These are phyloP conservation scores for Andrena haemorrhoa DNA, from an alignment of 2,888 invertebrate species.

Conservation along the genomic window DNA sequence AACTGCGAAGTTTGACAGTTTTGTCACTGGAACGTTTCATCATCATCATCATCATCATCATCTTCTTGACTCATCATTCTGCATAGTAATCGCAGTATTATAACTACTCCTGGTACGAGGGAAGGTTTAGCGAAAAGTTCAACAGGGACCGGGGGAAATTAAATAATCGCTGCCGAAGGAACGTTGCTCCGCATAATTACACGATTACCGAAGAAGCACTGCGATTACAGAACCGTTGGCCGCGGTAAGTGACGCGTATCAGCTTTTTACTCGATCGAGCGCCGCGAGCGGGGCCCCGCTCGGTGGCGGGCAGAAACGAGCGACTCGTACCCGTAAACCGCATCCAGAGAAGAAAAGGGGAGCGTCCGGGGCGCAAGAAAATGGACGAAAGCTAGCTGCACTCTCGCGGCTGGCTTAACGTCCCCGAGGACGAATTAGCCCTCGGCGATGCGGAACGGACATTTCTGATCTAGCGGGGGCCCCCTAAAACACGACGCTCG, in stretches of 20 bases:
- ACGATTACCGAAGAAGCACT: conserved; percentile 32
- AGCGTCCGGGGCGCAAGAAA: conserved; percentile 43
- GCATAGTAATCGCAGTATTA: too few relatives aligned
- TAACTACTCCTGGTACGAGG: too few relatives aligned
- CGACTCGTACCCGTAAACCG: conserved; percentile 37
- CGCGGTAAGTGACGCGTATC: conserved; percentile 34
- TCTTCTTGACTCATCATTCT: too few relatives aligned
- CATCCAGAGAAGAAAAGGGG: background rate
- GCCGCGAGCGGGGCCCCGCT: conserved; percentile 18
- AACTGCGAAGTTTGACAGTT: too few relatives aligned
- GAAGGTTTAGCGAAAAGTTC: too few relatives aligned
- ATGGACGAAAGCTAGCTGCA: conserved; percentile 51
- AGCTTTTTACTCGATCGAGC: conserved; percentile 43
- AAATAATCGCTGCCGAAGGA: background rate
- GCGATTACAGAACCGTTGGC: conserved; percentile 22
- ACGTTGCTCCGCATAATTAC: conserved; percentile 37
- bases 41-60: too few relatives aligned
- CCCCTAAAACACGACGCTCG: conserved; percentile 18
- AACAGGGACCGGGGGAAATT: too few relatives aligned
- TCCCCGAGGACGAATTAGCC: conserved; percentile 68
- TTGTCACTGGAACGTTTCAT: too few relatives aligned
- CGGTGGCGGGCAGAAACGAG: conserved; percentile 42
- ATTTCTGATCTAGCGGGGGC: conserved; percentile 65
- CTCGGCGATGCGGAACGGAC: conserved; percentile 74
- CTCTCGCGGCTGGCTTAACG: conserved; percentile 39